Evolutionary conservation across 2,113 vertebrate species (phyloP), one percentile per base, ranked within the genome.

Genomic region (Salvator merianae): DNA sequence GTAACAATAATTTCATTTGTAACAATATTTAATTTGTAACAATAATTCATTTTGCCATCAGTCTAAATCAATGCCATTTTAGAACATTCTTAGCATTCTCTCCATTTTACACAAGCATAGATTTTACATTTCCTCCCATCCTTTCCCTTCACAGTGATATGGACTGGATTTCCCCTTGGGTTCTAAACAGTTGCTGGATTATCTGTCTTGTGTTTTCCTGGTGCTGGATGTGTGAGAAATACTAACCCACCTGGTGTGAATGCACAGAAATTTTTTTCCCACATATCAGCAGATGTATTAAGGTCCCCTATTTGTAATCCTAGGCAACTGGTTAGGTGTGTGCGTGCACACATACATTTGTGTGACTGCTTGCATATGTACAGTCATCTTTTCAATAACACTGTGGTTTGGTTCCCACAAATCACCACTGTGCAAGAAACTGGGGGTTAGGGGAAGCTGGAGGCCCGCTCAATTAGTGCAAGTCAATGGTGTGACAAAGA

Each of bases 181-280:
- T 76, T 2, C 34, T 59, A 9, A 72, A 1, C 0, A 0, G 1
- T 1, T 18, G 12, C 86, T 88, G 93, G 91, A 84, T 88, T 63
- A 36, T 86, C 76, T 30, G 55, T 63, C 26, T n/a, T 2, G 69
- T 73, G 69, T 79, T 32, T 34, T 36, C 16, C 77, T 79, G 77
- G 69, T 85, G 69, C 62, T 7, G 24, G 77, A 20, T 63, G 68
- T 63, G 83, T 78, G 55, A 63, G 69, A 20, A 84, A 73, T 79
- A 85, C 77, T 85, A 85, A 85, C 69, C 70, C 83, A 85, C 77
- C 0, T 13, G 10, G 76, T 65, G 77, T 79, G 83, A 85, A 9
- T 63, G 40, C 83, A 85, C 30, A 40, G 3, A n/a, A 3, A 26
- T 47, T 82, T 50, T 18, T 72, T 16, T 59, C 70, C 63, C 32